These are phyloP conservation scores for Sardina pilchardus DNA, from an alignment of 2,113 vertebrate genomes.

Conservation along the genomic window DNA sequence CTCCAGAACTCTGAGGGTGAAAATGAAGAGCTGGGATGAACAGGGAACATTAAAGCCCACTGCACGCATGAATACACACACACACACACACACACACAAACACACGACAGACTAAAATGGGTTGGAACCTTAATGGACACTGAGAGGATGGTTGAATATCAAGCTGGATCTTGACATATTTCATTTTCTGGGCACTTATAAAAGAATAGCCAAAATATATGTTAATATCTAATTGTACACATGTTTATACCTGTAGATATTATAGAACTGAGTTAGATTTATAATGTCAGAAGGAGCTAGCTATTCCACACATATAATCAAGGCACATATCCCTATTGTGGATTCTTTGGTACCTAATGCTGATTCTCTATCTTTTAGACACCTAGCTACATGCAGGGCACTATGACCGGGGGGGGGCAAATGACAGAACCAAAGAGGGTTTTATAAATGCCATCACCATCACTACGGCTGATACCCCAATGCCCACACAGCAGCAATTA, in stretches of 20 bases:
- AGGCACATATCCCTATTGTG: neutral
- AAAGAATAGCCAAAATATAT: constrained; percentile 39
- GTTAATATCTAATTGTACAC: constrained; percentile 34
- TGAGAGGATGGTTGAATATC: constrained; percentile 54
- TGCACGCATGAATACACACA: neutral
- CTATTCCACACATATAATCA: constrained; percentile 9
- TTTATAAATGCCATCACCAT: neutral
- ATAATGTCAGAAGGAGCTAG: neutral
- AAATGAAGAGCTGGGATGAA: neutral
- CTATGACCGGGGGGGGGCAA: neutral
- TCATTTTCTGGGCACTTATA: constrained; percentile 54
- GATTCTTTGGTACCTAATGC: constrained; percentile 26
- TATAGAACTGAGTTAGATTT: constrained; percentile 28
- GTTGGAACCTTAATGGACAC: neutral
- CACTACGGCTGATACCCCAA: neutral
- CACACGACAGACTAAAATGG: neutral
- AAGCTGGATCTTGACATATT: constrained; percentile 79
- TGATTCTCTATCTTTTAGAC: constrained; percentile 1
- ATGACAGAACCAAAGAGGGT: neutral
- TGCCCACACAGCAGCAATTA: neutral
- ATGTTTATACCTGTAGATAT: constrained; percentile 39
- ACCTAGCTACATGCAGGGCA: neutral
- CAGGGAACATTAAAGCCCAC: neutral
- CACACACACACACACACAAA: constrained; percentile 8
- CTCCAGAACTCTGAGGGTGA: neutral